Percentiles rank a stretch among this genome's conserved stretches.
Conservation (phyloP, 2,797 vertebrate genomes). For the Gymnothorax javanicus region DNA sequence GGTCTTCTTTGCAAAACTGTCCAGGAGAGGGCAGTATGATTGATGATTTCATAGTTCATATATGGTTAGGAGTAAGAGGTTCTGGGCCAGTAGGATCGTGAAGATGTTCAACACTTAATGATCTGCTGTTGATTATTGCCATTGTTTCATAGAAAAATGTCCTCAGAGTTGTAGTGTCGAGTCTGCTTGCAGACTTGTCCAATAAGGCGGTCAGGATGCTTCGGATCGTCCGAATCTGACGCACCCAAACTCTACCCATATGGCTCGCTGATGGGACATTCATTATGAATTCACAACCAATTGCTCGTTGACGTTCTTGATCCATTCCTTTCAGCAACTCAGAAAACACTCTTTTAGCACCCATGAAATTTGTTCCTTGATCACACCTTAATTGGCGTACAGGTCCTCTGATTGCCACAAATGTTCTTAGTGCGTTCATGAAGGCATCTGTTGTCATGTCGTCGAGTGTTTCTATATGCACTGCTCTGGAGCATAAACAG, state of each 20-base stretch:
- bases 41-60: slow-evolving; percentile 41
- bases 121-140: slow-evolving; percentile 38
- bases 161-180: slow-evolving; percentile 26
- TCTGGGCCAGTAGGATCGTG: slow-evolving; percentile 32
- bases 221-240: no score
- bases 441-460: slow-evolving; percentile 2
- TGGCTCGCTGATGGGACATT: no score
- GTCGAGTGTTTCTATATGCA: slow-evolving; percentile 14
- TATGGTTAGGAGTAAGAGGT: slow-evolving; percentile 37
- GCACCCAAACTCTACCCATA: no score
- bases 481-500: slow-evolving; percentile 17
- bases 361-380: no score
- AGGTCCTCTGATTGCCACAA: no score
- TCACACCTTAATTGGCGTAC: no score
- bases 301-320: no score
- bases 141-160: slow-evolving; percentile 39
- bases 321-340: no score
- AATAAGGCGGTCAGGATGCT: slow-evolving; percentile 18
- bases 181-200: slow-evolving; percentile 21
- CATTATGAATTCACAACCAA: no score
- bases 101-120: slow-evolving; percentile 34
- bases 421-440: no score
- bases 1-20: slow-evolving; percentile 33
- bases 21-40: slow-evolving; percentile 30
- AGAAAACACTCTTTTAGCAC: no score